Percentiles rank a stretch among this genome's conserved stretches.
Evolutionary conservation across 37 sponge, comb jelly and placozoan genomes (phyloP).

Genomic region (Ianthella basta): DNA sequence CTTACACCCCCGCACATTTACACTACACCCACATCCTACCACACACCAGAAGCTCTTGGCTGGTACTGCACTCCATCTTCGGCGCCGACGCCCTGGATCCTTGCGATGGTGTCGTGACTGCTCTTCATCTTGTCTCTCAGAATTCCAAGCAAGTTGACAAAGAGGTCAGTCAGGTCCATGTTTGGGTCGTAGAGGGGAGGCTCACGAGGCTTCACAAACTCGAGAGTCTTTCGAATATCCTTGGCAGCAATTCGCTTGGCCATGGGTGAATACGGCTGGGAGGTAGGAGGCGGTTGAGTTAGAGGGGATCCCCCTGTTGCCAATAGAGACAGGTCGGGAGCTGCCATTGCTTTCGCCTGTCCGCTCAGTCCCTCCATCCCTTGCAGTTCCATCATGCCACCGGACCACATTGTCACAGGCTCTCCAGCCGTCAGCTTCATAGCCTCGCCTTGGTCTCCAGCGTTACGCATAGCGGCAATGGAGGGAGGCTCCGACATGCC

Average conservation of each 20-base stretch:
- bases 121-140: slow-evolving; percentile 19
- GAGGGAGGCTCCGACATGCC: not conserved
- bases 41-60: slow-evolving; percentile 14
- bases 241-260: slow-evolving; percentile 1
- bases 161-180: slow-evolving; percentile 13
- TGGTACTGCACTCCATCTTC: slow-evolving; percentile 18
- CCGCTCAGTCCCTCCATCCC: not conserved
- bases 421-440: slow-evolving; percentile 23
- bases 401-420: slow-evolving; percentile 3
- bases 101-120: slow-evolving; percentile 26
- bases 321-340: slow-evolving; percentile 9
- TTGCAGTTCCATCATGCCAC: not conserved
- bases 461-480: not conserved
- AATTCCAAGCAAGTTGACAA: slow-evolving; percentile 29
- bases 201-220: slow-evolving; percentile 3
- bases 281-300: not conserved
- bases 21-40: slow-evolving; percentile 2
- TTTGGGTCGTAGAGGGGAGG: not conserved
- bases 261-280: not conserved
- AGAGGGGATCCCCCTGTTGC: not conserved
- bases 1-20: not conserved
- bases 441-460: not conserved
- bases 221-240: slow-evolving; percentile 8
- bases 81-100: not conserved
- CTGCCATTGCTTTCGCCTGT: not conserved